Base-by-base conservation (phyloP, 64 coral and sea anemone species). In the Montipora capricornis region DNA sequence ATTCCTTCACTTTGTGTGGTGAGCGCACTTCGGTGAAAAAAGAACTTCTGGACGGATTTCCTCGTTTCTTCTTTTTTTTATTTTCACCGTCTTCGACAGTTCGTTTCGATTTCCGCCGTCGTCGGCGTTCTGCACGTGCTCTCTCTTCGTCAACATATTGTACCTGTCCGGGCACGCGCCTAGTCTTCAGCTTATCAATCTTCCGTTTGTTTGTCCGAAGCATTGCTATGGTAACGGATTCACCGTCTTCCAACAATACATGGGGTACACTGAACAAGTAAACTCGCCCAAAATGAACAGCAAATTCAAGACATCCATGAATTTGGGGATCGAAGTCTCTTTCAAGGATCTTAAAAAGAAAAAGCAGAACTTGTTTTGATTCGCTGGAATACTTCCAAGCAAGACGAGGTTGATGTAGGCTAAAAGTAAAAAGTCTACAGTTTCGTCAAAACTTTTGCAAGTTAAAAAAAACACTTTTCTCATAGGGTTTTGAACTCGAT, bases 231-330 rank as follows among this genome's bases (percentile, higher is more conserved):
- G 95, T 94, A 6, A 96, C 80, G 22, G 95, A 76, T 14, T 96
- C 98, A 4, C 92, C 73, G 62, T 99, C 98, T 48, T 99, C 98
- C 29, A 94, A 91, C 20, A 96, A 76, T 7, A 79, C 89, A 16
- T 94, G 96, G 1, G 98, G 98, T 20, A 99, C 87, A 46, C 89
- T 82, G 52, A 99, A 94, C 29, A 94, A 89, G 73, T 99, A 99
- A 11, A 99, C 84, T 15, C 98, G 89, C 4, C 98, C 98, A 92
- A 99, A 96, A 52, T 96, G 98, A 8, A 99, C 98, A 6, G 69
- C 80, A 62, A 99, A 99, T 74, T 99, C 95, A 52, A 90, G 8
- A 46, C 0, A 5, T 16, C 98, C 98, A 74, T 96, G 98, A 2
- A 96, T 24, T 11, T 79, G 74, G 2, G 64, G 0, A 16, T 91